These are phyloP conservation scores for Montipora cactus DNA, from an alignment of 64 coral and sea anemone species.

Conservation along the genomic window DNA sequence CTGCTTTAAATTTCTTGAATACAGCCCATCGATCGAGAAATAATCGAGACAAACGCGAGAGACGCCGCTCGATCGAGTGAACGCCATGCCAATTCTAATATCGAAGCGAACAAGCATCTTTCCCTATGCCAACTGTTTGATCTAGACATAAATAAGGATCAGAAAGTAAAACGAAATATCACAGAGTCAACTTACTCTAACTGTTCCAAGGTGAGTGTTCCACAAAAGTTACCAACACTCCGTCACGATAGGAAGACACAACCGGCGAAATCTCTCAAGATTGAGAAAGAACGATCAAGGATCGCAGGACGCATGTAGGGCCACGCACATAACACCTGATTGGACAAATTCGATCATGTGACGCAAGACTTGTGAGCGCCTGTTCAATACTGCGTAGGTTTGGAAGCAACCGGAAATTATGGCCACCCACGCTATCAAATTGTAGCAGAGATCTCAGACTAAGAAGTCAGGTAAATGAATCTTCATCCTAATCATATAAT, in stretches of 20 bases:
- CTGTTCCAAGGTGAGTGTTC: background rate
- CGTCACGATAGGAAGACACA: background rate
- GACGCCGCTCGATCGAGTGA: background rate
- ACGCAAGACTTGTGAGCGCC: background rate
- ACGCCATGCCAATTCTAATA: conserved; percentile 5
- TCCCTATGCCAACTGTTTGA: background rate
- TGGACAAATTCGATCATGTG: conserved; percentile 10
- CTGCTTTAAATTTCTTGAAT: background rate
- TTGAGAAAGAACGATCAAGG: conserved; percentile 14
- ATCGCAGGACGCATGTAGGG: conserved; percentile 32
- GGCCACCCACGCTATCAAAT: too few relatives aligned
- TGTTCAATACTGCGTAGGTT: background rate
- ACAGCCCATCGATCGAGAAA: background rate
- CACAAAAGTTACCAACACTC: background rate
- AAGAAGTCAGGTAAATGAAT: background rate
- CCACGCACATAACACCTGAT: conserved; percentile 30
- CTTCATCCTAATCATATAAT: background rate
- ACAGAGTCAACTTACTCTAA: conserved; percentile 9
- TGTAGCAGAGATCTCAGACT: too few relatives aligned
- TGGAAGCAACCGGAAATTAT: too few relatives aligned
- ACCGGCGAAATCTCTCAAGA: conserved; percentile 32
- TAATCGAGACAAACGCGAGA: background rate
- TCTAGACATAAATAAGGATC: background rate
- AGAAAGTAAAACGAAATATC: background rate
- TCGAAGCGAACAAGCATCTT: background rate